These are phyloP conservation scores for Cecropterus lyciades DNA, from an alignment of 1,140 invertebrate genomes.

Conservation along the genomic window DNA sequence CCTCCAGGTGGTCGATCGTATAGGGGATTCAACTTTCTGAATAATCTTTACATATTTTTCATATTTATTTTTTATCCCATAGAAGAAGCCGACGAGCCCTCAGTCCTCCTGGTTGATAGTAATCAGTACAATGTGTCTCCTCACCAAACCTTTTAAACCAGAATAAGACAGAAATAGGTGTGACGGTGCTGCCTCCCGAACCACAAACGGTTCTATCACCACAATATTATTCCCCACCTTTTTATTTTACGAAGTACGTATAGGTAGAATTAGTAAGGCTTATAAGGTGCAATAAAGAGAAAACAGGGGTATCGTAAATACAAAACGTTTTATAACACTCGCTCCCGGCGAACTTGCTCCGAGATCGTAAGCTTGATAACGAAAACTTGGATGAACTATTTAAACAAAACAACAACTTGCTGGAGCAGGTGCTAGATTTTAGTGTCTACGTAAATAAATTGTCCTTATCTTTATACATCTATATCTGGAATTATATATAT, in stretches of 20 bases:
- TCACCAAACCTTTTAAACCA: too few relatives aligned
- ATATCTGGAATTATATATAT: too few relatives aligned
- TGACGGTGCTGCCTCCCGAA: too few relatives aligned
- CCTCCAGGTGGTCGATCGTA: too few relatives aligned
- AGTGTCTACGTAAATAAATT: conserved; percentile 15
- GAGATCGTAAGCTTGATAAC: conserved; percentile 30
- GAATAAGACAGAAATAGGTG: too few relatives aligned
- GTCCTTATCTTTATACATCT: not conserved
- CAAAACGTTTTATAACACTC: conserved; percentile 35
- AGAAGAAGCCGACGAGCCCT: too few relatives aligned
- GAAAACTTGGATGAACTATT: conserved; percentile 32
- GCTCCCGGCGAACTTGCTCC: conserved; percentile 24
- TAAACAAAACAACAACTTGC: conserved; percentile 25
- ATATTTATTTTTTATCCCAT: too few relatives aligned
- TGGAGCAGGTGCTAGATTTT: conserved; percentile 21
- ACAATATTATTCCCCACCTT: not conserved
- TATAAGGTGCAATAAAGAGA: conserved; percentile 35
- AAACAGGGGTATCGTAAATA: conserved; percentile 38
- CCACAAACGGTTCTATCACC: too few relatives aligned
- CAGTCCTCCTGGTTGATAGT: too few relatives aligned
- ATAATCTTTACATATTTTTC: too few relatives aligned
- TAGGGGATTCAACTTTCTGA: too few relatives aligned
- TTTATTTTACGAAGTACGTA: not conserved
- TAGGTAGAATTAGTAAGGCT: conserved; percentile 11
- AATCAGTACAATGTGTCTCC: too few relatives aligned